A percentile compares a stretch with the other conserved stretches of the same genome.
Conservation (phyloP, 1,140 invertebrate species). For the Pseudomyrmex pallidus region DNA sequence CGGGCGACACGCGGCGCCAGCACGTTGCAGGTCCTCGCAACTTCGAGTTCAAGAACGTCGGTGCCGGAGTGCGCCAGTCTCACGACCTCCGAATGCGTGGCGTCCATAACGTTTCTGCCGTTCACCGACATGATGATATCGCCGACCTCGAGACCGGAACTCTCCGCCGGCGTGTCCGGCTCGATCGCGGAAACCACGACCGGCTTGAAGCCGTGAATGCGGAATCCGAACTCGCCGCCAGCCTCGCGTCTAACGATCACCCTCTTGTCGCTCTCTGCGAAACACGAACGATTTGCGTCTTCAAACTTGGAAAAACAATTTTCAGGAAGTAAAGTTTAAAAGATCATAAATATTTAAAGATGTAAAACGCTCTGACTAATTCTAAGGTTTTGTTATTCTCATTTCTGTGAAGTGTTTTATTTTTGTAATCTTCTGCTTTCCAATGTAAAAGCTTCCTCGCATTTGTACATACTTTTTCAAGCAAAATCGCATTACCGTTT, state of each 20-base stretch:
- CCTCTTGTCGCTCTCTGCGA: slow-evolving; percentile 94
- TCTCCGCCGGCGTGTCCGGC: slow-evolving; percentile 95
- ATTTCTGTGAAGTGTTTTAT: not conserved
- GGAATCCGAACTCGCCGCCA: slow-evolving; percentile 96
- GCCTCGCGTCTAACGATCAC: slow-evolving; percentile 92
- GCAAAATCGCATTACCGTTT: not conserved
- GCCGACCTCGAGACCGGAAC: slow-evolving; percentile 95
- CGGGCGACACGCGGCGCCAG: slow-evolving; percentile 86
- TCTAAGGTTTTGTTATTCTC: too few species aligned
- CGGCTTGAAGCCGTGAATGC: slow-evolving; percentile 97
- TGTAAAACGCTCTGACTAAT: too few species aligned
- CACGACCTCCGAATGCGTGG: slow-evolving; percentile 97
- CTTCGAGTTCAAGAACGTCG: slow-evolving; percentile 93
- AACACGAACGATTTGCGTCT: not conserved
- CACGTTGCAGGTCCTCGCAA: slow-evolving; percentile 94
- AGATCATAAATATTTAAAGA: not conserved
- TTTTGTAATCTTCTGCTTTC: not conserved
- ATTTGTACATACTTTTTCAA: not conserved
- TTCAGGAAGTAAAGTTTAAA: too few species aligned
- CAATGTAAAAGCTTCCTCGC: not conserved
- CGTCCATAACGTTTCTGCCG: slow-evolving; percentile 94
- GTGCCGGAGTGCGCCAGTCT: slow-evolving; percentile 95
- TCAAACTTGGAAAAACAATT: not conserved
- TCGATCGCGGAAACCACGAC: slow-evolving; percentile 98
- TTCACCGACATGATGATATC: slow-evolving; percentile 97